Percentiles rank a stretch among this genome's conserved stretches.
Conservation (phyloP, 2,797 vertebrate species). For the Erpetoichthys calabaricus region DNA sequence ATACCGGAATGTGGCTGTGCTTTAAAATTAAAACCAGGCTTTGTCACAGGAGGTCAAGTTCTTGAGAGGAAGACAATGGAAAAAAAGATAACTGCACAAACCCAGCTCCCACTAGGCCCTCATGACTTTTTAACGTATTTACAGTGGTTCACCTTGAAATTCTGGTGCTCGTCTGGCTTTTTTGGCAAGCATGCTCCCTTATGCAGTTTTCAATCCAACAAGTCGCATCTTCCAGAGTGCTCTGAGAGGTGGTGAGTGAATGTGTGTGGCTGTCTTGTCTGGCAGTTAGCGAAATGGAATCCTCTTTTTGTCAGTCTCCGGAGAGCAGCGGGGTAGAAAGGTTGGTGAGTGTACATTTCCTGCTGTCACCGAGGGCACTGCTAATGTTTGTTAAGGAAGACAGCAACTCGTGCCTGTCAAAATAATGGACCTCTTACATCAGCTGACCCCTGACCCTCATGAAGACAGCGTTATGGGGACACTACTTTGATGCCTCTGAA, state of each 20-base stretch:
- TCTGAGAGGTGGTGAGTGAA: background rate
- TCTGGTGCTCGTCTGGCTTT: too few relatives aligned
- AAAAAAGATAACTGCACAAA: too few relatives aligned
- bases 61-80: too few relatives aligned
- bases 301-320: background rate
- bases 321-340: background rate
- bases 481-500: background rate
- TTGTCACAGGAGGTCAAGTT: too few relatives aligned
- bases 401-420: constrained; percentile 14
- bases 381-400: constrained; percentile 18
- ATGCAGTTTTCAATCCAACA: too few relatives aligned
- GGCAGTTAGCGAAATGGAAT: constrained; percentile 8
- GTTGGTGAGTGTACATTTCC: constrained; percentile 10
- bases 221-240: background rate
- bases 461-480: background rate
- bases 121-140: too few relatives aligned
- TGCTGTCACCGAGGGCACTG: constrained; percentile 16
- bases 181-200: too few relatives aligned
- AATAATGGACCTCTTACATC: constrained; percentile 4
- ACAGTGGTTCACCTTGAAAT: too few relatives aligned
- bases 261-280: background rate
- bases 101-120: too few relatives aligned
- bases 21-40: too few relatives aligned
- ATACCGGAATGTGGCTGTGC: too few relatives aligned
- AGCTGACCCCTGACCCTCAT: constrained; percentile 8